Percentiles rank a stretch among this genome's conserved stretches.
phyloP scores from a whole-genome alignment of 2,888 invertebrate genomes.

The Troides helena region DNA sequence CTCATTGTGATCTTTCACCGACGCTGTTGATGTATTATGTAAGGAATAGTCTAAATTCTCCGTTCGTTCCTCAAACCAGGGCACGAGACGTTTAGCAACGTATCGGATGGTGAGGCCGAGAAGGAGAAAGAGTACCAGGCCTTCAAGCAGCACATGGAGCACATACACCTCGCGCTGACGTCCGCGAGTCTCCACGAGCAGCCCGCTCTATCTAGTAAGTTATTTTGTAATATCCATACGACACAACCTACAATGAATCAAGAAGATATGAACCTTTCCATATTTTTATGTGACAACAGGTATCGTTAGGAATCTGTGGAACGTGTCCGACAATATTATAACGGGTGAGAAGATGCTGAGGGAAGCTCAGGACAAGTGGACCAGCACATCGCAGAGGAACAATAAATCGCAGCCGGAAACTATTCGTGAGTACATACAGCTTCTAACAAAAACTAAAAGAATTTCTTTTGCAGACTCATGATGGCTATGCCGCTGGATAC shows the following conservation, averaged over 20 bases:
- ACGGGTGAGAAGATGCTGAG: constrained; percentile 71
- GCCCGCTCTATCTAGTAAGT: constrained; percentile 53
- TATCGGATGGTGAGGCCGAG: constrained; percentile 81
- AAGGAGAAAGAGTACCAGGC: constrained; percentile 82
- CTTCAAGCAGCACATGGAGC: constrained; percentile 90
- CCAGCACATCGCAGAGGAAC: constrained; percentile 37
- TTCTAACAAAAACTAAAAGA: too few relatives aligned
- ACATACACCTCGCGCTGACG: constrained; percentile 87
- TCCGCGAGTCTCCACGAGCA: constrained; percentile 82
- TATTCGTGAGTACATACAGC: constrained; percentile 39
- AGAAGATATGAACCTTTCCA: too few relatives aligned
- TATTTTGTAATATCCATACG: background rate
- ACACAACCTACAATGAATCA: too few relatives aligned
- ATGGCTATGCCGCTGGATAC: too few relatives aligned
- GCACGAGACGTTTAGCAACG: constrained; percentile 88
- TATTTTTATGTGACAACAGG: constrained; percentile 40
- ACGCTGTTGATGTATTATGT: background rate
- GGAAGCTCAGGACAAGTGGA: constrained; percentile 69
- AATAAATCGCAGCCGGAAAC: constrained; percentile 44
- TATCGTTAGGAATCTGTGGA: constrained; percentile 66
- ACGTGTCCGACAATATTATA: constrained; percentile 64
- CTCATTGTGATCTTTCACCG: too few relatives aligned
- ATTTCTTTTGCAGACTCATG: too few relatives aligned
- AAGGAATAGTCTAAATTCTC: background rate
- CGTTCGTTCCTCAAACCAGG: constrained; percentile 53